These are phyloP conservation scores for Numenius phaeopus DNA, from an alignment of 2,797 vertebrate genomes.

Conservation along the genomic window DNA sequence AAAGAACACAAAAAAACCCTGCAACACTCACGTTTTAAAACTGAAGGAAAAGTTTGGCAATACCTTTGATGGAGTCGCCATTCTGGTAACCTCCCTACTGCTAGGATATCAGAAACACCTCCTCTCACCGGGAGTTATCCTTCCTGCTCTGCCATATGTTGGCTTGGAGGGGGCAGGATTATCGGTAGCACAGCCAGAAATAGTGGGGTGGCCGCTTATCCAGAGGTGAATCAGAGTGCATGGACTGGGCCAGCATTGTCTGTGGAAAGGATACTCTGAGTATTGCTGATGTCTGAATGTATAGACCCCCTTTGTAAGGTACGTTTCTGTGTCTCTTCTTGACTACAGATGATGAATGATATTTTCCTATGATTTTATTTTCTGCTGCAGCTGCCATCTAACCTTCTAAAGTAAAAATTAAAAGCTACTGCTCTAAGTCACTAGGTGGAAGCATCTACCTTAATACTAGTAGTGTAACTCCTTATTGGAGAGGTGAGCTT, in stretches of 20 bases:
- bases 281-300: not conserved
- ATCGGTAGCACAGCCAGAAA: not conserved
- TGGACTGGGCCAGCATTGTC: not conserved
- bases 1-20: not conserved
- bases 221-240: not conserved
- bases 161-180: not conserved
- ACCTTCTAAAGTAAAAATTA: not conserved
- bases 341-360: not conserved
- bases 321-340: not conserved
- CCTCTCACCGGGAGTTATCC: not conserved
- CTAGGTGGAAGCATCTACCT: conserved; percentile 62
- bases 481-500: not conserved
- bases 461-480: conserved; percentile 17
- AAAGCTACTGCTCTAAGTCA: conserved; percentile 31
- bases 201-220: not conserved
- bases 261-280: not conserved
- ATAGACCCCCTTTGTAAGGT: not conserved
- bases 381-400: not conserved
- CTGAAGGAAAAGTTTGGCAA: not conserved
- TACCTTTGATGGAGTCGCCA: not conserved
- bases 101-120: conserved; percentile 19
- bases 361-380: not conserved
- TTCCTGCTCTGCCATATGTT: not conserved
- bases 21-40: not conserved
- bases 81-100: not conserved